Evolutionary conservation across 2,797 vertebrate species (phyloP), one percentile per base, ranked within the genome.

Genomic region (Peromyscus eremicus): DNA sequence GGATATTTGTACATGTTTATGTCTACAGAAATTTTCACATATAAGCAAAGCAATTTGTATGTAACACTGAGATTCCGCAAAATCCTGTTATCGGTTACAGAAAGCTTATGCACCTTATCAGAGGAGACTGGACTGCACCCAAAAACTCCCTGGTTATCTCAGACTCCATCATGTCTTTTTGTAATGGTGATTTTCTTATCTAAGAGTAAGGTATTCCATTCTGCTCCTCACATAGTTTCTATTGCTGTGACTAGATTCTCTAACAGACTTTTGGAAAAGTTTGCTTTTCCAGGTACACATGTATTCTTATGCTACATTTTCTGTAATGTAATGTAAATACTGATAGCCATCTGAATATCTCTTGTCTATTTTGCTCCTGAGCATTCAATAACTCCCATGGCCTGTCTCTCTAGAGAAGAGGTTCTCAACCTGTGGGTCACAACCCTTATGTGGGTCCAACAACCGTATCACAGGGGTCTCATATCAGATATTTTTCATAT

Each of bases 221-320:
- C 8, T 84, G 46, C 9, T 25, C 73, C 49, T 80, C 29, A 92
- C 34, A 91, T 34, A 83, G 32, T 37, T 60, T 83, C 1, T 64
- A 5, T 14, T 70, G 37, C 55, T 19, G 0, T 21, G 76, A 71
- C 8, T 84, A 37, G 92, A 79, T 80, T 29, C 12, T 57, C 64
- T 11, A 71, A 64, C 17, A 80, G 32, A 55, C 10, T 17, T 25
- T 3, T 32, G 79, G 2, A 70, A 71, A 57, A 43, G 13, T 0
- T 86, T 40, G 70, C 2, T 64, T 88, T 79, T 57, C 68, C 34
- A n/a, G 2, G 64, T 82, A 94, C 82, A 71, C 11, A 57, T 76
- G 76, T 84, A n/a, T 80, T 80, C 19, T 87, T 43, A 49, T 46
- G 34, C n/a, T 91, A 37, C 46, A 92, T 52, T 96, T 94, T 37